Evolutionary conservation across 2,113 vertebrate genomes (phyloP), one percentile per base, ranked within the genome.

Genomic region (Alaudala cheleensis): DNA sequence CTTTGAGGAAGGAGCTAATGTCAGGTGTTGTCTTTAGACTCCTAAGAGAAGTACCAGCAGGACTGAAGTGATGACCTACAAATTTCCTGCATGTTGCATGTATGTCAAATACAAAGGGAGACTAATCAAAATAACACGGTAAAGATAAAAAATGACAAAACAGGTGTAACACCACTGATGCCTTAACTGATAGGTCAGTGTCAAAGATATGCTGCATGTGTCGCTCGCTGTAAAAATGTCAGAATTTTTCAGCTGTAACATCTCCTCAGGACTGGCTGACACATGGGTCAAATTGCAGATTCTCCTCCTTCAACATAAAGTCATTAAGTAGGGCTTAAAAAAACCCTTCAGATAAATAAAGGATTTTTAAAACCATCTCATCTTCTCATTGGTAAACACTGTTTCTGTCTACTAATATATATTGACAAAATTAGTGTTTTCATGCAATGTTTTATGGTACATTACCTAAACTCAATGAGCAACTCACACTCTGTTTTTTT

Each of bases 381-480:
- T 53, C 89, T 97, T 97, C 87, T 97, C 60, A 1, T 96, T 97
- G 93, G 96, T 98, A 98, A 98, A 98, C 94, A 97, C 84, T 31
- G 29, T 69, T 96, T 96, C 97, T 97, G 86, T 97, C 97, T 97
- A 90, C 96, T 91, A 96, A 97, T 96, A 97, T 97, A 97, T 96
- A 98, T 98, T 95, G 97, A 97, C 97, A 98, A 98, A 98, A 98
- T 98, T 98, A 98, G 97, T 98, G 97, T 98, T 98, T 98, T 98
- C 97, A 92, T 97, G 97, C 95, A 89, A 47, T 80, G 95, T 95
- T 98, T 98, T 98, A 97, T 98, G 98, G 97, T 98, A 98, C 98
- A 98, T 98, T 98, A 98, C 98, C 98, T 98, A 97, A 97, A 97
- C 92, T 98, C 97, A 98, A 98, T 97, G 95, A 92, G 39, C 56